Base-by-base conservation (phyloP, 2,888 invertebrate genomes). In the Coenonympha glycerion region DNA sequence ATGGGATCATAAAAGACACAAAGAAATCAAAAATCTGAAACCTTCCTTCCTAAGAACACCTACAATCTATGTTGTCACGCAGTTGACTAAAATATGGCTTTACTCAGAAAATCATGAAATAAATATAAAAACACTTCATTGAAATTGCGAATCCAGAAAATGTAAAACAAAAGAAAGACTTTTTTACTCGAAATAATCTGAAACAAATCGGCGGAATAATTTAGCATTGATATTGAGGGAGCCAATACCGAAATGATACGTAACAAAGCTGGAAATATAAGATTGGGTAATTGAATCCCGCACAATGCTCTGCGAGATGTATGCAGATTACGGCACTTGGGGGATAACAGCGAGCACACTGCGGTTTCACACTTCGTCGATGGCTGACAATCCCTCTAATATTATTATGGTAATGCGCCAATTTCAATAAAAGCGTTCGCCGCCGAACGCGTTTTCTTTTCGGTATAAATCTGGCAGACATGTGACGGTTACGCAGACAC, bases 331-430 rank as follows among this genome's bases (percentile, higher is more conserved):
- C 68, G 53, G 63, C 61, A 65, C 61, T 63, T 59, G 59, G 53
- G 58, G 58, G 74, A 74, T 79, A 79, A 77, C 78, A 72, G 71
- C 65, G 73, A 68, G 61, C 74, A 71, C 71, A 71, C 77, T 72
- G 73, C 80, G 79, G 79, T 80, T 81, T 81, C 78, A 82, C 80
- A 78, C 79, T 75, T 68, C 72, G 75, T 66, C 76, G 76, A 79
- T 80, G 75, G 77, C 77, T 82, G 80, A 83, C 83, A 83, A 85
- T 84, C 82, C 80, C 76, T 80, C 75, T 85, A 79, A 84, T 86
- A 85, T 79, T 81, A 85, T 85, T 86, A 86, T 86, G 86, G 78
- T 80, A 86, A 86, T 86, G 73, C 73, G 66, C 76, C 83, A 83
- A 83, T 86, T 86, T 82, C 84, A 84, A 86, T 85, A 84, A 86